These are phyloP conservation scores for Oreortyx pictus DNA, from an alignment of 2,797 vertebrate species.

Conservation along the genomic window DNA sequence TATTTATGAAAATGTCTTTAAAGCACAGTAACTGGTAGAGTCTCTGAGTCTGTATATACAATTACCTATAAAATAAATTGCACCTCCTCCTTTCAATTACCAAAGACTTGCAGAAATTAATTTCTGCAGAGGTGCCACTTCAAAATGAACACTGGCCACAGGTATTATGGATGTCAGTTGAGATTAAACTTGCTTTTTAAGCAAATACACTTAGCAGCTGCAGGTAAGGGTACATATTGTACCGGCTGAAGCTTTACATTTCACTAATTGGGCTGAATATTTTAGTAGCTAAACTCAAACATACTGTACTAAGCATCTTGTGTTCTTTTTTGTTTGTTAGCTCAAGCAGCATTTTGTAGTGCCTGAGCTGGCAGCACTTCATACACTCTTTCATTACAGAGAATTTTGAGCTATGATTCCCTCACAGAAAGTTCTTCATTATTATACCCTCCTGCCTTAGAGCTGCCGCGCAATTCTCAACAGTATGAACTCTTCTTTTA, in stretches of 20 bases:
- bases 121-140: neutral
- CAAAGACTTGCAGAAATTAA: neutral
- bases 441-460: neutral
- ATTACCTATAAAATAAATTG: neutral
- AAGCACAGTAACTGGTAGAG: neutral
- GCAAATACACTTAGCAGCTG: neutral
- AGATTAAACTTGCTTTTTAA: conserved; percentile 26
- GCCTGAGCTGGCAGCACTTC: neutral
- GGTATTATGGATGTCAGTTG: neutral
- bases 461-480: neutral
- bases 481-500: neutral
- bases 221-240: neutral
- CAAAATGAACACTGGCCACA: neutral
- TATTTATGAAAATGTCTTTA: neutral
- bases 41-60: neutral
- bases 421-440: neutral
- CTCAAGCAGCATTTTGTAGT: neutral
- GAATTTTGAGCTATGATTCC: neutral
- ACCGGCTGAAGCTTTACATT: neutral
- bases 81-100: neutral
- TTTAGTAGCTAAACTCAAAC: neutral
- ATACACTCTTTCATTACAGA: neutral
- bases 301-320: neutral
- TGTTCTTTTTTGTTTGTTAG: neutral
- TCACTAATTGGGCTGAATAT: neutral